phyloP scores from a whole-genome alignment of 2,888 invertebrate species.

The Heliconius charithonia region DNA sequence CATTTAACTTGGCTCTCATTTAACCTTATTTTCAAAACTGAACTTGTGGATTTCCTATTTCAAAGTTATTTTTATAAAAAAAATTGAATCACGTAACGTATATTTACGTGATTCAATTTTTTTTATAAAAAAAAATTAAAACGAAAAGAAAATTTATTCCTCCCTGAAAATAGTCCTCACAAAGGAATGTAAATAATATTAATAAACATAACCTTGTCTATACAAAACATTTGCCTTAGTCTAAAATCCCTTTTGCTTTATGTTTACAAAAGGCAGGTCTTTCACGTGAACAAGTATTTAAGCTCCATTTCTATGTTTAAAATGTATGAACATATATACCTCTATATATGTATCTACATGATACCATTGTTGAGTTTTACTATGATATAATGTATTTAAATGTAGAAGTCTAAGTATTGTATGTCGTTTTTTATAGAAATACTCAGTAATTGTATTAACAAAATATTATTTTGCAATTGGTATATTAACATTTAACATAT shows the following conservation, averaged over 20 bases:
- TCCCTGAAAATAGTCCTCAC: constrained; percentile 21
- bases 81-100: background rate
- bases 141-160: background rate
- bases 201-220: constrained; percentile 43
- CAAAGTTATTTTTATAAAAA: background rate
- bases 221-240: constrained; percentile 38
- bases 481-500: too few species aligned
- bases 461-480: too few species aligned
- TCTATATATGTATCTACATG: background rate
- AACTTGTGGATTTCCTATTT: too few species aligned
- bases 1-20: too few species aligned
- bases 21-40: too few species aligned
- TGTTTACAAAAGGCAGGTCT: constrained; percentile 13
- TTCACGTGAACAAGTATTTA: too few species aligned
- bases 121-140: too few species aligned
- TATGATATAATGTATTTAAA: background rate
- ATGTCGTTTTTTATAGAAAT: background rate
- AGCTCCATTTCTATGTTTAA: background rate
- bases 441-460: background rate
- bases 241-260: constrained; percentile 36
- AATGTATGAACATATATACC: background rate
- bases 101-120: background rate
- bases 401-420: background rate
- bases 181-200: constrained; percentile 49
- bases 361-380: background rate